Evolutionary conservation across 2,113 vertebrate genomes (phyloP), one percentile per base, ranked within the genome.

Genomic region (Carettochelys insculpta): DNA sequence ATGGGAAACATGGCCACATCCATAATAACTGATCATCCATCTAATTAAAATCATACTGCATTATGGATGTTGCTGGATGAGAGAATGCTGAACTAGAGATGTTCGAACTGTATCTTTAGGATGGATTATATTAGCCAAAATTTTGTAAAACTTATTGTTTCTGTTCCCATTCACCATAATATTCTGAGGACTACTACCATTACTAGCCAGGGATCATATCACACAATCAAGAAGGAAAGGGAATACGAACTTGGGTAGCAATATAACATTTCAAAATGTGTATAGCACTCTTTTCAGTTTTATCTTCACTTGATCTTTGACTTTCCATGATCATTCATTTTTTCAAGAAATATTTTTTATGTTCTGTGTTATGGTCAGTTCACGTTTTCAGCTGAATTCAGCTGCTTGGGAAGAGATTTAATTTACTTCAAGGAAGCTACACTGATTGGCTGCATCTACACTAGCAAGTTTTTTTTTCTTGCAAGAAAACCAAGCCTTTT

Each of bases 201-300:
- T n/a, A n/a, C n/a, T 34, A 87, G 6, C 9, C 52, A 86, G n/a
- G n/a, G 3, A 43, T 54, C 48, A 92, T 83, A 10, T 68, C 31
- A 51, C 56, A 9, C 34, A 83, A 8, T 61, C 81, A 2, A 1
- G 61, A 89, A 90, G 71, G 80, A 92, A 92, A 90, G 82, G 2
- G 1, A 48, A 94, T 76, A 20, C 31, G 8, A 76, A 82, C 71
- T 93, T 82, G 79, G 47, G 93, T 56, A 92, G 38, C 45, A 92
- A 79, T 53, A 11, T 43, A 96, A 76, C 16, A 90, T 92, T 95
- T 96, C 53, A 71, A 92, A 96, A 92, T 82, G 3, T 90, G 82
- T 48, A 84, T 76, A 56, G 6, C n/a, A 3, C 16, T 94, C 52
- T 94, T 82, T 92, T 83, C 22, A 90, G 89, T 89, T 93, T 85